A percentile compares a stretch with the other conserved stretches of the same genome.
These are phyloP conservation scores for Malurus cyaneus DNA, from an alignment of 2,113 vertebrate species.

Conservation along the genomic window DNA sequence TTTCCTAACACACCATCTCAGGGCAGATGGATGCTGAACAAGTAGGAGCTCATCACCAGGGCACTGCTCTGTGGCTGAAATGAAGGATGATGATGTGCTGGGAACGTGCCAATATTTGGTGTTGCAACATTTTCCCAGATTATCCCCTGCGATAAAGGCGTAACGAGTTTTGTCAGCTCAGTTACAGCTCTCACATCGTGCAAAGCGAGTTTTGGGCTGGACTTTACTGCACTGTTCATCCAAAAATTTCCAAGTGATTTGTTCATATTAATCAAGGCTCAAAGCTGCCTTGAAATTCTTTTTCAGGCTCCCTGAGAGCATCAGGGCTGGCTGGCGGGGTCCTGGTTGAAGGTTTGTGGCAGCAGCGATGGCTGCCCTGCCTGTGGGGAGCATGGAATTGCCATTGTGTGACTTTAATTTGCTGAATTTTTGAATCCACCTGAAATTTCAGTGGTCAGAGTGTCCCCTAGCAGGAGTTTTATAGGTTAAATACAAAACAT, in stretches of 20 bases:
- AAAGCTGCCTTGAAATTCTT: neutral
- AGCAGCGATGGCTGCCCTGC: neutral
- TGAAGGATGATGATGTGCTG: neutral
- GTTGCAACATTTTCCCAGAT: slow-evolving; percentile 24
- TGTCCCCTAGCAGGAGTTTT: neutral
- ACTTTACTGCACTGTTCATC: neutral
- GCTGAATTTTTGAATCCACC: neutral
- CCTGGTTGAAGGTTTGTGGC: accelerated
- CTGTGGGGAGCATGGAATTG: neutral
- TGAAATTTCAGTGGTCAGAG: neutral
- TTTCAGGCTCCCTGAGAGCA: neutral
- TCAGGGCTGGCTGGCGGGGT: neutral
- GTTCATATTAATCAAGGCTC: neutral
- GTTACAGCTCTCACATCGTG: neutral
- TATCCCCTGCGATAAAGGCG: neutral
- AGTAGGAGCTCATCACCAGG: slow-evolving; percentile 25
- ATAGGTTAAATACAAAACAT: accelerated
- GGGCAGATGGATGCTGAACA: neutral
- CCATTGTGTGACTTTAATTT: neutral
- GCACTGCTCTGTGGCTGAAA: neutral
- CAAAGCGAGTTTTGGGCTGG: neutral
- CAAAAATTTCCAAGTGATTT: neutral
- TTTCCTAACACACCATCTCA: neutral
- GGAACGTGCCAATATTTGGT: neutral
- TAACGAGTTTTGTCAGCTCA: slow-evolving; percentile 20